Evolutionary conservation across 2,888 invertebrate species (phyloP), one percentile per base, ranked within the genome.

Genomic region (Nezara viridula): DNA sequence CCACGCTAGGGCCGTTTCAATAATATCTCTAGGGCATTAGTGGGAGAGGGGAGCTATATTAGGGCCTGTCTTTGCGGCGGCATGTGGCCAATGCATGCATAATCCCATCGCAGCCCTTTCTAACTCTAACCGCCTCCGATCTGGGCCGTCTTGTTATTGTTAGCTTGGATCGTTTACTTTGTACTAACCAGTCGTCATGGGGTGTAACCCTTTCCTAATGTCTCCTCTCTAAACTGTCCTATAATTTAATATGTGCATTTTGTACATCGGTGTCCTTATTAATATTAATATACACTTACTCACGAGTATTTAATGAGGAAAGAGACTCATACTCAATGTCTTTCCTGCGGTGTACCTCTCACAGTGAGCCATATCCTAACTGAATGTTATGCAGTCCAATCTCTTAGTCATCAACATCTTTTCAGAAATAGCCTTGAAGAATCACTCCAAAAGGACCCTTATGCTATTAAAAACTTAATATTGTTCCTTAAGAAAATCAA

Each of bases 71-170:
- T 81, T 81, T 73, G 66, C 66, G 81, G 81, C 44, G 81, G 81
- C 81, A 81, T 81, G 44, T 81, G 81, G 81, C 44, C 44, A n/a
- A 44, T 81, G 81, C 81, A 81, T 81, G 44, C 81, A 24, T 81
- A 81, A 81, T 81, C 12, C 3, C 5, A 81, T 81, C 81, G 3
- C 32, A 37, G 66, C 66, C 66, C 66, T 73, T 73, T 73, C 32
- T 37, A 7, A 19, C 14, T 73, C 32, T 37, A 19, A 27, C 24
- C n/a, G 55, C n/a, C n/a, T 10, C n/a, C 2, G 5, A 5, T 27
- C 4, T 27, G 27, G 27, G 55, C 32, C 5, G 32, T 14, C 66
- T 37, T 73, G 66, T 73, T 73, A 73, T 73, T 73, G 66, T 73
- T 32, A 37, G 66, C 2, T 73, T 60, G 37, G 27, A 73, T 6